Base-by-base conservation (phyloP, 2,888 invertebrate species). In the Scaptodrosophila latifasciaeformis region DNA sequence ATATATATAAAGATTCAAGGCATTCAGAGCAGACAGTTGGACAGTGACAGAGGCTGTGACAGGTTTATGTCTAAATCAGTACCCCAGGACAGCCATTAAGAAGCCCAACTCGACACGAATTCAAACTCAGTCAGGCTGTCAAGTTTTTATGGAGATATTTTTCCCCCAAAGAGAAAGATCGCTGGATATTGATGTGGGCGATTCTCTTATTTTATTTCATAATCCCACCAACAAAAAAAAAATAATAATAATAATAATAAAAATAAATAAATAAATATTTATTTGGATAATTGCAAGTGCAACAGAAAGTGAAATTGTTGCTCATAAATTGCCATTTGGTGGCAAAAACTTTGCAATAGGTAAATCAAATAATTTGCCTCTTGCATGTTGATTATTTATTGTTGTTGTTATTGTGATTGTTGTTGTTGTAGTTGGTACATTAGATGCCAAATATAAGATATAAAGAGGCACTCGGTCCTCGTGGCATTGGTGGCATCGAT, bases 301-400 rank as follows among this genome's bases (percentile, higher is more conserved):
- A 59, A 52, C 51, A 54, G 66, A 72, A 72, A 72, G 71, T 68
- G 71, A 72, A 72, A 78, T 67, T 75, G 71, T 60, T 61, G 59
- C 49, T 55, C 53, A 59, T 62, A 59, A 54, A 66, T 58, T 40
- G 46, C 67, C 55, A 40, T 47, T 54, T 54, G 60, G 54, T 40
- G 40, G 19, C 19, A 19, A 55, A 59, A 51, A 24, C 45, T n/a
- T n/a, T n/a, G n/a, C n/a, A n/a, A n/a, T n/a, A n/a, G n/a, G n/a
- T n/a, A 59, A 61, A 78, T 70, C 59, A 71, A 76, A 59, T 53
- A 55, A 55, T 62, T 65, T 67, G 67, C 60, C 39, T 35, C 4
- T 7, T 24, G 12, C 18, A 46, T 59, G 51, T 55, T n/a, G n/a
- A n/a, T n/a, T n/a, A n/a, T n/a, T n/a, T n/a, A n/a, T n/a, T n/a